These are phyloP conservation scores for Acanthosepion esculentum DNA, from an alignment of 2,888 invertebrate genomes.

Conservation along the genomic window DNA sequence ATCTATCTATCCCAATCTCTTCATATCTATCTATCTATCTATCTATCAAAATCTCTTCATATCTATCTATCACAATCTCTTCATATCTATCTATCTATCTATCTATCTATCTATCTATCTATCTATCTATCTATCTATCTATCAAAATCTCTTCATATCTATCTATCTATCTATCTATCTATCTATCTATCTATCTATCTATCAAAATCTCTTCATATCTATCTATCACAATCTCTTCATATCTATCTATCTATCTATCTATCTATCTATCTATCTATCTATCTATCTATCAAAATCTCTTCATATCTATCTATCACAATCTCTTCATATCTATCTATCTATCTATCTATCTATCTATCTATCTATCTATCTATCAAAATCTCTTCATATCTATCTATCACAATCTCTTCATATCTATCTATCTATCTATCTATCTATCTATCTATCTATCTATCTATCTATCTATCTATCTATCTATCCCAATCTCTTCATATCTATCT, in stretches of 20 bases:
- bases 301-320: background rate
- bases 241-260: constrained; percentile 33
- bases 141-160: background rate
- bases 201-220: too few species aligned
- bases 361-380: background rate
- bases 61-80: background rate
- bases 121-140: background rate
- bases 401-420: background rate
- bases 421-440: too few species aligned
- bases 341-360: constrained; percentile 11
- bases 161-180: background rate
- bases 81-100: background rate
- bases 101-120: constrained; percentile 33
- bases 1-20: constrained; percentile 33
- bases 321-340: constrained; percentile 33
- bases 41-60: background rate
- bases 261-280: background rate
- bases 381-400: background rate
- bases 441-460: constrained; percentile 33
- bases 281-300: background rate
- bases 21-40: too few species aligned
- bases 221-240: too few species aligned
- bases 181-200: too few species aligned
- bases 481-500: too few species aligned
- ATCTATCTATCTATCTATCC: constrained; percentile 23